phyloP scores from a whole-genome alignment of 1,140 invertebrate species.

The Drosophila neocordata region DNA sequence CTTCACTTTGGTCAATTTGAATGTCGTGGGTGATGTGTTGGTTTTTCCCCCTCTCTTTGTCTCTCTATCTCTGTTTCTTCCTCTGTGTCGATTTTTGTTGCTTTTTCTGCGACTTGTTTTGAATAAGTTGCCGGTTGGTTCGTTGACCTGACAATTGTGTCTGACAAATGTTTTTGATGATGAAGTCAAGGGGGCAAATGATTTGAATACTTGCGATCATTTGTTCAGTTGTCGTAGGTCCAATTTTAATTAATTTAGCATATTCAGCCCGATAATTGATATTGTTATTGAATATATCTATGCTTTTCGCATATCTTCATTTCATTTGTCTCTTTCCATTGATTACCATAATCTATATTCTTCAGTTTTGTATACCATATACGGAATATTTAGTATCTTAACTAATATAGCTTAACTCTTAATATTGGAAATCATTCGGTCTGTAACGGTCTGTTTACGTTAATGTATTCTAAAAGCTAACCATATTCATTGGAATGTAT shows the following conservation, averaged over 20 bases:
- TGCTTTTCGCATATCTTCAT: background rate
- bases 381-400: too few relatives aligned
- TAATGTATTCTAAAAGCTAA: too few relatives aligned
- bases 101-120: conserved; percentile 45
- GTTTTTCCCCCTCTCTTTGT: conserved; percentile 3
- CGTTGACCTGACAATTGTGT: conserved; percentile 53
- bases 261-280: background rate
- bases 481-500: too few relatives aligned
- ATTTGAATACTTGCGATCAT: conserved; percentile 49
- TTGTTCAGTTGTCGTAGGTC: conserved; percentile 38
- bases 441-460: too few relatives aligned
- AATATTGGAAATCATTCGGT: too few relatives aligned
- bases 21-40: conserved; percentile 56
- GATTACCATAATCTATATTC: too few relatives aligned
- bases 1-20: conserved; percentile 64
- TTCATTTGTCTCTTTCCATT: background rate
- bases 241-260: conserved; percentile 25
- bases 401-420: too few relatives aligned
- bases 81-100: conserved; percentile 23
- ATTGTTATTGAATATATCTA: background rate
- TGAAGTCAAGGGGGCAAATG: conserved; percentile 52
- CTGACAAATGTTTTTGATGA: conserved; percentile 51
- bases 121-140: conserved; percentile 28
- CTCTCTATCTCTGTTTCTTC: background rate
- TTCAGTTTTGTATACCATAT: too few relatives aligned